Percentiles rank a stretch among this genome's conserved stretches.
phyloP scores from a whole-genome alignment of 2,113 vertebrate species.

The Pteruthius melanotis region DNA sequence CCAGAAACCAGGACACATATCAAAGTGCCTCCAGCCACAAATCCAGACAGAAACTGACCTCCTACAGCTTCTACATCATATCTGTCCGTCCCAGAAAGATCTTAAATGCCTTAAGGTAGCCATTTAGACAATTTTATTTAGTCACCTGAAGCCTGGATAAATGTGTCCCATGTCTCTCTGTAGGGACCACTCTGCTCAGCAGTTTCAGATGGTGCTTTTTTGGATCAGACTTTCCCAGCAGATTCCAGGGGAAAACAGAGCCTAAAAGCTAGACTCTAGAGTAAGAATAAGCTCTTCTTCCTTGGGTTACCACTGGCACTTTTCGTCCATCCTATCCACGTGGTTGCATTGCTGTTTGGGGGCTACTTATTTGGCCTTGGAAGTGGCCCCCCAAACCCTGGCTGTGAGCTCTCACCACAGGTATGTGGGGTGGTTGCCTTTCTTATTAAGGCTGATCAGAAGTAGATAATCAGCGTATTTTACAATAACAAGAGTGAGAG shows the following conservation, averaged over 20 bases:
- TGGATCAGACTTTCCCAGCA: neutral
- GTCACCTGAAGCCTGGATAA: neutral
- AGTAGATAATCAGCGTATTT: neutral
- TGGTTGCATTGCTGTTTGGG: neutral
- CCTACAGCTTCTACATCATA: neutral
- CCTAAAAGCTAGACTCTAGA: neutral
- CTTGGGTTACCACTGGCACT: neutral
- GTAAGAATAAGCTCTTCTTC: neutral
- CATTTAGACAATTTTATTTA: neutral
- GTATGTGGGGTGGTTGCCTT: neutral
- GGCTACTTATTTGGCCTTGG: accelerated
- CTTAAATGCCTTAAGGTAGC: neutral
- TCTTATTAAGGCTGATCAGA: neutral
- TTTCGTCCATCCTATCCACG: neutral
- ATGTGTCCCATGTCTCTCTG: accelerated
- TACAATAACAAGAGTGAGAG: neutral
- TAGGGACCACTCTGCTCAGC: neutral
- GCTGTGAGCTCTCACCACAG: neutral
- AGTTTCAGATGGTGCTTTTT: neutral
- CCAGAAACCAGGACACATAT: neutral
- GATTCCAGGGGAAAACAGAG: neutral
- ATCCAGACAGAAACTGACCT: neutral
- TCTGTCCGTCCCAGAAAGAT: neutral
- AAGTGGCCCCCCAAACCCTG: accelerated
- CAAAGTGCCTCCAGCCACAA: neutral